phyloP scores from a whole-genome alignment of 2,113 vertebrate species.

The Myotis brandtii region DNA sequence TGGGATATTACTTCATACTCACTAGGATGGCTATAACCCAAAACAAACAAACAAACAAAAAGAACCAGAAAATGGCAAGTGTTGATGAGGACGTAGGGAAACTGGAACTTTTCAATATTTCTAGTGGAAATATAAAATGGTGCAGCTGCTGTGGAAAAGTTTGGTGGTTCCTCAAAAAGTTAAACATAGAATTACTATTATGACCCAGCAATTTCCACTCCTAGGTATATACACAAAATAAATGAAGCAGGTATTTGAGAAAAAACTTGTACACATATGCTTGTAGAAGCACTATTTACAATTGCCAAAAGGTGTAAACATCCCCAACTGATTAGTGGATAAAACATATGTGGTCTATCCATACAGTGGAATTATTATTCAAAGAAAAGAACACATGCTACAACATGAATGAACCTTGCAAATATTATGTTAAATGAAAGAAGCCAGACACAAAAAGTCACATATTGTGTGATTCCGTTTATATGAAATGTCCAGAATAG shows the following conservation, averaged over 20 bases:
- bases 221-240: neutral
- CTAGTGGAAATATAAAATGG: constrained; percentile 36
- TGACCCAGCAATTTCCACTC: neutral
- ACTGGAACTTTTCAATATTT: neutral
- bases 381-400: constrained; percentile 56
- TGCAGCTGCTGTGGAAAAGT: constrained; percentile 17
- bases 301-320: constrained; percentile 9
- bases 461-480: neutral
- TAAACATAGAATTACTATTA: constrained; percentile 30
- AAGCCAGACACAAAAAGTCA: constrained; percentile 22
- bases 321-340: neutral
- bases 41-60: neutral
- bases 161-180: constrained; percentile 33
- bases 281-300: constrained; percentile 33
- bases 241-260: constrained; percentile 46
- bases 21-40: neutral
- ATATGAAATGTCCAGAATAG: neutral
- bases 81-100: neutral
- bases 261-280: constrained; percentile 51
- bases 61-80: constrained; percentile 9
- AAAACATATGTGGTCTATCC: constrained; percentile 27
- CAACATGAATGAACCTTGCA: neutral
- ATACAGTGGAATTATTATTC: constrained; percentile 14
- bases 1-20: neutral
- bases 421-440: constrained; percentile 29